Percentiles rank a stretch among this genome's conserved stretches.
These are phyloP conservation scores for Heliangelus exortis DNA, from an alignment of 2,797 vertebrate genomes.

Conservation along the genomic window DNA sequence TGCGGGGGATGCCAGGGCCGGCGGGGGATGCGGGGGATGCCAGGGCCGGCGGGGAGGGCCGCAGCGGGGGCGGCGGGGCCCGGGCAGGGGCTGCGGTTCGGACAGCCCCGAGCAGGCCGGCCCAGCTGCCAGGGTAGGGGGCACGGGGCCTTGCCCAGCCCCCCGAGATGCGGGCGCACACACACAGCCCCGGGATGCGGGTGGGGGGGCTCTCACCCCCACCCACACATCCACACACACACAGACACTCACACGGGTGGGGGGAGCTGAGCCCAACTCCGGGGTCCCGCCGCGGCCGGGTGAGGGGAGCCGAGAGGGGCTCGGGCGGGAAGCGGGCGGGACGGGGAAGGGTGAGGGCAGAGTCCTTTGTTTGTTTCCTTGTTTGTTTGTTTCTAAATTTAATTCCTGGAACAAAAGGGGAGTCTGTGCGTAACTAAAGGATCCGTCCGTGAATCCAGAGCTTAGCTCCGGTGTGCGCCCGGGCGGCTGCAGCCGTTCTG, in stretches of 20 bases:
- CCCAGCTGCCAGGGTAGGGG: neutral
- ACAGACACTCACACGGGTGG: too few relatives aligned
- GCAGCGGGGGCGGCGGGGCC: too few relatives aligned
- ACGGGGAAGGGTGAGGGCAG: neutral
- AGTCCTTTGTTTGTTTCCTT: neutral
- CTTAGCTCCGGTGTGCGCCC: conserved; percentile 1
- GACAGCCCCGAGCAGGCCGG: neutral
- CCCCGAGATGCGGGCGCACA: neutral
- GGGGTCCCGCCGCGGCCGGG: neutral
- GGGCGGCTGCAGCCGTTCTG: neutral
- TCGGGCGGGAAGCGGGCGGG: neutral
- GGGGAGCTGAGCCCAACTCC: neutral
- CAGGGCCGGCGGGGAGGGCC: too few relatives aligned
- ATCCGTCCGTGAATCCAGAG: conserved; percentile 13
- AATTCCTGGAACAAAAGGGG: conserved; percentile 11
- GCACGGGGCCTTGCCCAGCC: neutral
- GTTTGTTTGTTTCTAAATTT: conserved; percentile 15
- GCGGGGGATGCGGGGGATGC: too few relatives aligned
- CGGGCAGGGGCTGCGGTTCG: neutral
- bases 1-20: too few relatives aligned
- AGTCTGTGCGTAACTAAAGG: neutral
- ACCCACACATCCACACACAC: too few relatives aligned
- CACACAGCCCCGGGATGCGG: neutral
- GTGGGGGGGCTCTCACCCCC: neutral
- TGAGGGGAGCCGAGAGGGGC: neutral